Conservation (phyloP, 2,888 invertebrate genomes). For the Mythimna loreyi region DNA sequence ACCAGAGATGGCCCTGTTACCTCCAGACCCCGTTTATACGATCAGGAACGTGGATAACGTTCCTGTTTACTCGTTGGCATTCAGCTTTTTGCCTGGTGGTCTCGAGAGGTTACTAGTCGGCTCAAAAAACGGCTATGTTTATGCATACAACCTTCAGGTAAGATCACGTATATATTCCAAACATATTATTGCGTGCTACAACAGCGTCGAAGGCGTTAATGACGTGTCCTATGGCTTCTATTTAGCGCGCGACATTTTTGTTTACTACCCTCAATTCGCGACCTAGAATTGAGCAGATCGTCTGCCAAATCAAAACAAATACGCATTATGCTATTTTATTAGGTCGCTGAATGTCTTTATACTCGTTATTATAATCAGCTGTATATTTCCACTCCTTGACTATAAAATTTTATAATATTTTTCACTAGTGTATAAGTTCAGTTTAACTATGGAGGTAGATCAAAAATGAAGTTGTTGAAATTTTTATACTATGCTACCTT, state of each 20-base stretch:
- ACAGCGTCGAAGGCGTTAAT: conserved; percentile 67
- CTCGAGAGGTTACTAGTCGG: conserved; percentile 93
- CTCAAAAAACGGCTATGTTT: conserved; percentile 93
- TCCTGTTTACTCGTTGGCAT: conserved; percentile 93
- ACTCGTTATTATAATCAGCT: conserved; percentile 17
- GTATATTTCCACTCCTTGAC: conserved; percentile 7
- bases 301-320: conserved; percentile 61
- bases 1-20: conserved; percentile 93
- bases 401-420: background rate
- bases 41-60: conserved; percentile 93
- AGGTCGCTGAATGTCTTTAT: conserved; percentile 40
- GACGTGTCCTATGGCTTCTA: conserved; percentile 63
- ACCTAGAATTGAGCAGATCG: conserved; percentile 78
- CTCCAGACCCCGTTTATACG: conserved; percentile 94
- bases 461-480: background rate
- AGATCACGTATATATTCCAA: conserved; percentile 76
- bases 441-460: background rate
- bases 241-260: conserved; percentile 76
- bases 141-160: conserved; percentile 95
- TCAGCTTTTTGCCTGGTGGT: conserved; percentile 91
- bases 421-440: background rate
- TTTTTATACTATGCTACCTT: background rate
- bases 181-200: conserved; percentile 69
- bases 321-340: conserved; percentile 47
- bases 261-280: conserved; percentile 85